phyloP scores from a whole-genome alignment of 2,888 invertebrate genomes.

The Agriotes lineatus region DNA sequence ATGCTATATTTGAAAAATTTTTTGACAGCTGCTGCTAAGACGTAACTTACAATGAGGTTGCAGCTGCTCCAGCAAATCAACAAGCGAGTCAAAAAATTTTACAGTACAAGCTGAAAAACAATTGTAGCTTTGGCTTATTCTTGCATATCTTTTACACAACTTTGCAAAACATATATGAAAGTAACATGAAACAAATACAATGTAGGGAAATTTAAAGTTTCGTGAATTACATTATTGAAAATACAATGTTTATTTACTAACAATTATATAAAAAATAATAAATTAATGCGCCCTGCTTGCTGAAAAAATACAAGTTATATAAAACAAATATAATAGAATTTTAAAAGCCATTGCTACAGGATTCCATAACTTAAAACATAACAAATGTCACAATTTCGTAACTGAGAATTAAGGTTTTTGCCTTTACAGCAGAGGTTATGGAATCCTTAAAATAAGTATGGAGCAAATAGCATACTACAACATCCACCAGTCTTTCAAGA shows the following conservation, averaged over 20 bases:
- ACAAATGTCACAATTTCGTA: not conserved
- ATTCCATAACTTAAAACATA: conserved; percentile 28
- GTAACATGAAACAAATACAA: conserved; percentile 42
- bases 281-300: conserved; percentile 40
- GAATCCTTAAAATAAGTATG: conserved; percentile 52
- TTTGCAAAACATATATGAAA: conserved; percentile 30
- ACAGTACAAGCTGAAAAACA: conserved; percentile 59
- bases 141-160: conserved; percentile 24
- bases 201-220: conserved; percentile 26
- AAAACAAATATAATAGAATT: conserved; percentile 32
- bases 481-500: conserved; percentile 48
- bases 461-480: conserved; percentile 63
- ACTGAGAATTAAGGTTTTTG: not conserved
- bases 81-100: conserved; percentile 61
- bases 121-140: conserved; percentile 44
- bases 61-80: conserved; percentile 9
- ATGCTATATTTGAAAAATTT: conserved; percentile 59
- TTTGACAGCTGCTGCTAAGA: conserved; percentile 52
- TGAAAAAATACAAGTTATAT: conserved; percentile 44
- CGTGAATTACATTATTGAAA: conserved; percentile 34
- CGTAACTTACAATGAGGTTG: not conserved
- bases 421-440: conserved; percentile 12
- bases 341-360: conserved; percentile 42
- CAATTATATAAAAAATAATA: conserved; percentile 32
- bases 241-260: conserved; percentile 40